Percentiles rank a stretch among this genome's conserved stretches.
Evolutionary conservation across 1,140 invertebrate genomes (phyloP).

Genomic region (Drosophila pseudoananassae): DNA sequence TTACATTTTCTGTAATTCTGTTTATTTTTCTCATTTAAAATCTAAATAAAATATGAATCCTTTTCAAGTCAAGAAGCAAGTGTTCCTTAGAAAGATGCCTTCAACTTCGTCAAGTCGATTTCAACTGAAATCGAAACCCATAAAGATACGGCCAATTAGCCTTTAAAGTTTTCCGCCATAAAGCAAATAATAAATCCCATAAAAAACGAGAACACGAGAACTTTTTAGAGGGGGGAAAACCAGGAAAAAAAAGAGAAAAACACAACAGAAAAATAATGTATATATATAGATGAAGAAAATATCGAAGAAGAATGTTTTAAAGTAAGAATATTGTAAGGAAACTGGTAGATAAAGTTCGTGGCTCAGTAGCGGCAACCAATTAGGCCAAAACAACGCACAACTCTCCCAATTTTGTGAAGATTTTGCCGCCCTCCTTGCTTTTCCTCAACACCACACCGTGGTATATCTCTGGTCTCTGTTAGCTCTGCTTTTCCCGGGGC

Average conservation of each 20-base stretch:
- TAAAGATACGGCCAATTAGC: constrained; percentile 46
- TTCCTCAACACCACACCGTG: background rate
- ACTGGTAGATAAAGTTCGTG: constrained; percentile 50
- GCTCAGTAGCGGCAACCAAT: constrained; percentile 53
- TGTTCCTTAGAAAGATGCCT: too few relatives aligned
- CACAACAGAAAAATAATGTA: background rate
- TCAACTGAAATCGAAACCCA: constrained; percentile 36
- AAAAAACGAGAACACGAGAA: constrained; percentile 27
- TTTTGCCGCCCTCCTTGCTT: background rate
- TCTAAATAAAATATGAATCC: constrained; percentile 11
- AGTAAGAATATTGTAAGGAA: constrained; percentile 32
- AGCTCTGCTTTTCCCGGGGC: constrained; percentile 11
- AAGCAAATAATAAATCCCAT: constrained; percentile 45
- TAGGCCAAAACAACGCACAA: constrained; percentile 48
- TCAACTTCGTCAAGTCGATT: background rate
- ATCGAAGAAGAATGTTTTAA: constrained; percentile 19
- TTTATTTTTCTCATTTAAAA: constrained; percentile 1
- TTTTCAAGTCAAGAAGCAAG: too few relatives aligned
- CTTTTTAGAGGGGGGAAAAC: constrained; percentile 11
- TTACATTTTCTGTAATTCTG: too few relatives aligned
- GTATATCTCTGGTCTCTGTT: too few relatives aligned
- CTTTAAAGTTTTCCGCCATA: constrained; percentile 37
- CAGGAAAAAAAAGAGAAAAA: constrained; percentile 2
- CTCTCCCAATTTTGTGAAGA: background rate
- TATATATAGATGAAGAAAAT: background rate